Evolutionary conservation across 2,113 vertebrate genomes (phyloP).

Genomic region (Hippolais icterina): DNA sequence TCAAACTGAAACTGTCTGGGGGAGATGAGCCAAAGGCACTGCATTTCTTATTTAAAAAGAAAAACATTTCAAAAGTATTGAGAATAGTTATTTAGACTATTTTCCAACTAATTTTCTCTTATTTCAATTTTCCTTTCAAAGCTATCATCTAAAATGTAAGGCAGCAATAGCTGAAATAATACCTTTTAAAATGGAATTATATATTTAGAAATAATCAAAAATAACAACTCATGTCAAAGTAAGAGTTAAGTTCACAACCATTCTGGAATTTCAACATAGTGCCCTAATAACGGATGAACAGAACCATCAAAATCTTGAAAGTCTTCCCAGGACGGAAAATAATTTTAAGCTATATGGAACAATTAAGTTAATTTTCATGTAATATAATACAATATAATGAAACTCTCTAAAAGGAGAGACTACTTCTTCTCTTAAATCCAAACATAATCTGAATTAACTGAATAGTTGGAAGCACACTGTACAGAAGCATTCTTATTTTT

Average conservation of each 20-base stretch:
- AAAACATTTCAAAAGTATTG: neutral
- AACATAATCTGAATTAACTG: neutral
- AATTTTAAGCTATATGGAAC: neutral
- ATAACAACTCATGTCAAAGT: neutral
- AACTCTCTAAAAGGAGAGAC: neutral
- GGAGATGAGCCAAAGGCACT: neutral
- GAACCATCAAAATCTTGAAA: neutral
- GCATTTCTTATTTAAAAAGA: neutral
- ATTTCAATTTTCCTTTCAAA: neutral
- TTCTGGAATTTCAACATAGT: neutral
- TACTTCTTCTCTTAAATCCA: neutral
- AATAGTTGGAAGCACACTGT: neutral
- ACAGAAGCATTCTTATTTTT: neutral
- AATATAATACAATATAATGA: neutral
- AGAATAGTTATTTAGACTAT: neutral
- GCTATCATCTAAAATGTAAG: neutral
- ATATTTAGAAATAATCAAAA: neutral
- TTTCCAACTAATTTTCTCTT: neutral
- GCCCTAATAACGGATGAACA: neutral
- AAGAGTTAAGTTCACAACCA: neutral
- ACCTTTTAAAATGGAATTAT: neutral
- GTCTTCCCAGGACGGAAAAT: neutral
- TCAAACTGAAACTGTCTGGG: neutral
- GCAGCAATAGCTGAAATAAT: neutral
- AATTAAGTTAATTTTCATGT: neutral